Evolutionary conservation across 53 echinoderm and acorn worm species (phyloP).

Genomic region (Luidia sarsii): DNA sequence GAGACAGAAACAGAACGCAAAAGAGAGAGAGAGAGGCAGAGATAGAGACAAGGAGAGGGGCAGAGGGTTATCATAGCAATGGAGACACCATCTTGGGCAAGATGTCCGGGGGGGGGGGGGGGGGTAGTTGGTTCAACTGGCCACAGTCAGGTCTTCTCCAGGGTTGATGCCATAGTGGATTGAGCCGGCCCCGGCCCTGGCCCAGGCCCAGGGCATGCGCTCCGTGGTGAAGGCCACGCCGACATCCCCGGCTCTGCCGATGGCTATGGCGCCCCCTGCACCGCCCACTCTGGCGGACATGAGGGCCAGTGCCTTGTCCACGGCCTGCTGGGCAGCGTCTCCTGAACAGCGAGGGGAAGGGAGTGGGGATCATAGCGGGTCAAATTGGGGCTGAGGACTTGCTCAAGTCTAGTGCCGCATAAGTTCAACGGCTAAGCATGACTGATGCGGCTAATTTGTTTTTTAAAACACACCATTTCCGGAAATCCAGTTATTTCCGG

Average conservation of each 20-base stretch:
- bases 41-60: no score
- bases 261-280: constrained; percentile 59
- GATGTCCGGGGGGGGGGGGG: no score
- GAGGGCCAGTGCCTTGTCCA: constrained; percentile 73
- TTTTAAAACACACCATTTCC: no score
- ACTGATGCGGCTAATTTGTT: background rate
- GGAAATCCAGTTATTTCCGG: no score
- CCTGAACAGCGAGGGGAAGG: constrained; percentile 46
- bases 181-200: constrained; percentile 58
- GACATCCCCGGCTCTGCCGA: constrained; percentile 47
- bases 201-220: constrained; percentile 98
- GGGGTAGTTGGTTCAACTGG: constrained; percentile 4
- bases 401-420: no score
- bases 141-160: constrained; percentile 49
- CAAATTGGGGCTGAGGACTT: no score
- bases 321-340: constrained; percentile 70
- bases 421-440: background rate
- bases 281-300: constrained; percentile 79
- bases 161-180: constrained; percentile 87
- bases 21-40: no score
- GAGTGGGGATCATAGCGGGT: no score
- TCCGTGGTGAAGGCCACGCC: constrained; percentile 75
- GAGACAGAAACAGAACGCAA: no score
- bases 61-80: no score
- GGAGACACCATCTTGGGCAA: no score